Evolutionary conservation across 2,113 vertebrate species (phyloP), one percentile per base, ranked within the genome.

Genomic region (Dipodomys ordii): DNA sequence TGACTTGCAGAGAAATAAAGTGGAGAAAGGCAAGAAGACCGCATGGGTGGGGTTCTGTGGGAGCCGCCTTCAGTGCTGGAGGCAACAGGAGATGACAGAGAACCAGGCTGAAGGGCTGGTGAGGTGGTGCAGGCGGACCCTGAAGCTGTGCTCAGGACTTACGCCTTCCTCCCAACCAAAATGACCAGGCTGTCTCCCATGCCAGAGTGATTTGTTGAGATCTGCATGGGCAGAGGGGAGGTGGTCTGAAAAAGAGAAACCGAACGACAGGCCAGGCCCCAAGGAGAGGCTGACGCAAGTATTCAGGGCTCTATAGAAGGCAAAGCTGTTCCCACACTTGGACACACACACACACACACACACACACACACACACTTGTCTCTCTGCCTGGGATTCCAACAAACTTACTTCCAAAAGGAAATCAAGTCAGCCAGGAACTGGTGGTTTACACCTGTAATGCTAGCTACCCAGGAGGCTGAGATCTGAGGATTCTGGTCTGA

Each of bases 1-100:
- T 87, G 91, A 90, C 87, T 87, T 82, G 32, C 91, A 53, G 49
- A 95, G 83, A 87, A 68, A n/a, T 44, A 88, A n/a, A 16, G n/a
- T 82, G 87, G 80, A 73, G 93, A 94, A 79, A 94, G 86, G 46
- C 72, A 77, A 0, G 62, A 64, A 69, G 87, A 68, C 32, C 53
- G 90, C 35, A 49, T 1, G 87, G 93, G 95, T 65, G 89, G 83
- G 87, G 80, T 1, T 0, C 2, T 22, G 13, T 10, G 62, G 28
- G 78, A 74, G 39, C 13, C 8, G 74, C 22, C 74, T 20, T 19
- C 0, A 25, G 22, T 0, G 0, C 92, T 16, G 39, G 30, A 53
- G n/a, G 57, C 53, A 16, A 76, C 20, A 53, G 60, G 78, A 73
- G 74, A 20, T 30, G 73, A 64, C 87, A 57, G 72, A 65, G 30